A percentile compares a stretch with the other conserved stretches of the same genome.
Evolutionary conservation across 2,113 vertebrate species (phyloP).

Genomic region (Tychaedon coryphoeus): DNA sequence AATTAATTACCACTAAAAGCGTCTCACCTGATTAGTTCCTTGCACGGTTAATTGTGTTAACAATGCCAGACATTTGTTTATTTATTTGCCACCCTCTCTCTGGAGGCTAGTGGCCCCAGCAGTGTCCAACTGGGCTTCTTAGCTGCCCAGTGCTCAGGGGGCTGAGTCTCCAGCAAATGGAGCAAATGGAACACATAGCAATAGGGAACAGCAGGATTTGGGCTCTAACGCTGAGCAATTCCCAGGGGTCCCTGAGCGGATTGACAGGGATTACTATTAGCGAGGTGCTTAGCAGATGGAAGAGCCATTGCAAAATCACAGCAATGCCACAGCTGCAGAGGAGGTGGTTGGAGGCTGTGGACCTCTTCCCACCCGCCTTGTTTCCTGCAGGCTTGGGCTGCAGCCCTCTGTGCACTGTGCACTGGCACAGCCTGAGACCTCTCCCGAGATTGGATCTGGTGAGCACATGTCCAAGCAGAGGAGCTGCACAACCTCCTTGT

Average conservation of each 20-base stretch:
- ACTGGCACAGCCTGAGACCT: background rate
- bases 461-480: background rate
- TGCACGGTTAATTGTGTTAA: constrained; percentile 41
- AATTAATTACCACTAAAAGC: constrained; percentile 54
- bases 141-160: background rate
- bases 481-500: background rate
- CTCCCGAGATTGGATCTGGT: background rate
- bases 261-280: constrained; percentile 26
- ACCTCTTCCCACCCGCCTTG: accelerated
- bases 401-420: background rate
- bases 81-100: background rate
- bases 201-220: constrained; percentile 5
- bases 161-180: background rate
- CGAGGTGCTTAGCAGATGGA: background rate
- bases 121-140: background rate
- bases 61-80: background rate
- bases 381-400: background rate
- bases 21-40: constrained; percentile 54
- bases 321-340: background rate
- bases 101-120: accelerated
- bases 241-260: background rate
- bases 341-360: background rate
- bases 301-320: background rate
- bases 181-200: background rate
- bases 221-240: background rate